Evolutionary conservation across 2,113 vertebrate species (phyloP).

Genomic region (Eudorcas thomsonii): DNA sequence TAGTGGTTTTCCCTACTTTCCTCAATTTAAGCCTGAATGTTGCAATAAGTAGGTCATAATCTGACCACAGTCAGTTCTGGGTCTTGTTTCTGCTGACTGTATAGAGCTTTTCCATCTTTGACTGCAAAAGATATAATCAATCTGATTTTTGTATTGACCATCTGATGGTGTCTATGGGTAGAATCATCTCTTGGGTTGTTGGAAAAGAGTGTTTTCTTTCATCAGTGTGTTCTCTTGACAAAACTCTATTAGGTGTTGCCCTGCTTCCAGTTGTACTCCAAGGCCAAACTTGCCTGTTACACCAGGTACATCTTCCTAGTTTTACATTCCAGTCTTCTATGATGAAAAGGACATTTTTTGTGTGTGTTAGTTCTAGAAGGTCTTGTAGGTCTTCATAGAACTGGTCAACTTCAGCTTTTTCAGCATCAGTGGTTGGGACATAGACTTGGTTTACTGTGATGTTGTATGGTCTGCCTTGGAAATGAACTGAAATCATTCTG

Average conservation of each 20-base stretch:
- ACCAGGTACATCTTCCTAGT: neutral
- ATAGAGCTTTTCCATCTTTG: neutral
- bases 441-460: neutral
- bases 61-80: rapidly evolving
- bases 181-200: neutral
- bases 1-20: neutral
- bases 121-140: neutral
- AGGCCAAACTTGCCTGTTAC: neutral
- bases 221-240: neutral
- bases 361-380: neutral
- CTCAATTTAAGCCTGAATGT: neutral
- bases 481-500: neutral
- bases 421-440: neutral
- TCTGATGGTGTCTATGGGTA: neutral
- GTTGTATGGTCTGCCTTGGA: neutral
- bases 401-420: neutral
- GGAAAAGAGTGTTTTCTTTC: neutral
- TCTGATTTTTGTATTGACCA: neutral
- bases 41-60: neutral
- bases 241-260: neutral
- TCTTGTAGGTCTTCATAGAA: neutral
- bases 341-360: neutral
- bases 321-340: neutral
- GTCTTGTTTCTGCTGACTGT: neutral
- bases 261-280: neutral